Percentiles rank a stretch among this genome's conserved stretches.
These are phyloP conservation scores for Styela clava DNA, from an alignment of 23 tunicate genomes.

Conservation along the genomic window DNA sequence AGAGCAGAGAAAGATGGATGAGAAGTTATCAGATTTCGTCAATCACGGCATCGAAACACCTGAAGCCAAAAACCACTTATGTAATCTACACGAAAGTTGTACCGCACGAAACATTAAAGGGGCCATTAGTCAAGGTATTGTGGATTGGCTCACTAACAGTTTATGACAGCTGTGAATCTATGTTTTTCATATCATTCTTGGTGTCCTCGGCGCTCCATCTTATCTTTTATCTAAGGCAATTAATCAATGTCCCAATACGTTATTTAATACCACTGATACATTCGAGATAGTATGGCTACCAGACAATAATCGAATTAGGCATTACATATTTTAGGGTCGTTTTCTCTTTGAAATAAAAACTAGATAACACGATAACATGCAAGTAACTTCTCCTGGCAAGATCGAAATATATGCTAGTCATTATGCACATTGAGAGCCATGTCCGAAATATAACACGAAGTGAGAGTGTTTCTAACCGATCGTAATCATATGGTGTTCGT, in stretches of 20 bases:
- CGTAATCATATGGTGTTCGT: too few species aligned
- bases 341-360: too few species aligned
- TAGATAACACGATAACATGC: too few species aligned
- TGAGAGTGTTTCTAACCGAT: too few species aligned
- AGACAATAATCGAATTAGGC: neutral
- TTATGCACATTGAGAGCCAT: too few species aligned
- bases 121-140: neutral
- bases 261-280: neutral
- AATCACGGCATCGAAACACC: neutral
- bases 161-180: neutral
- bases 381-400: too few species aligned
- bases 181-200: too few species aligned
- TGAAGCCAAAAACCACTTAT: neutral
- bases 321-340: too few species aligned
- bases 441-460: too few species aligned
- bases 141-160: neutral
- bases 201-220: neutral
- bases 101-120: neutral
- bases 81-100: neutral
- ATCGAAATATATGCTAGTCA: too few species aligned
- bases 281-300: neutral
- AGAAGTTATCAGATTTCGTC: neutral
- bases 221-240: neutral
- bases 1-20: neutral
- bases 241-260: neutral